Percentiles rank a stretch among this genome's conserved stretches.
These are phyloP conservation scores for Hormaphis cornu DNA, from an alignment of 1,140 invertebrate genomes.

Conservation along the genomic window DNA sequence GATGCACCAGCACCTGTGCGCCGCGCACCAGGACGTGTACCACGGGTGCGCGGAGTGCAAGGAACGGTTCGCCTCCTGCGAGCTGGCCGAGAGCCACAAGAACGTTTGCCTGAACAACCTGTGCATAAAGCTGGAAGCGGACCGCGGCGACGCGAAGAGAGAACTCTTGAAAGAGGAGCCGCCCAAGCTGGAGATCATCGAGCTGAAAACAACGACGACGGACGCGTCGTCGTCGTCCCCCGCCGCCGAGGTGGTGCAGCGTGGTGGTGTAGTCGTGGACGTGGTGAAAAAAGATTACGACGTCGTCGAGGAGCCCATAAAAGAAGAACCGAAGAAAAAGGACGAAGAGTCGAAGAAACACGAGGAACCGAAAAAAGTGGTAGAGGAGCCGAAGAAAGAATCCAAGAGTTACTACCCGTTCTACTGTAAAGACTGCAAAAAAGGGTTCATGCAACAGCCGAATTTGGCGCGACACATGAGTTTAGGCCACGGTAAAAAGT, in stretches of 20 bases:
- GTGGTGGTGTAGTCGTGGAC: too few species aligned
- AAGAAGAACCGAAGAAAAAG: neutral
- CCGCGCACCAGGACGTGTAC: conserved; percentile 34
- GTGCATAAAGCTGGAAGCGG: conserved; percentile 24
- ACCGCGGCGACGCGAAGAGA: neutral
- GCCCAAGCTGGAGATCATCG: conserved; percentile 8
- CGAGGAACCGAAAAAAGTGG: neutral
- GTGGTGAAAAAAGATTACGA: neutral
- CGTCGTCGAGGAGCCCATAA: neutral
- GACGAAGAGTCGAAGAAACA: neutral
- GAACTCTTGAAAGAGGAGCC: neutral
- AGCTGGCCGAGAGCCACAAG: conserved; percentile 32
- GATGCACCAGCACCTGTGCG: conserved; percentile 37
- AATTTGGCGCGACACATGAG: conserved; percentile 27
- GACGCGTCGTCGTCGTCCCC: too few species aligned
- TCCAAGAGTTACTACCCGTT: conserved; percentile 1
- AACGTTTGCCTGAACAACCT: conserved; percentile 29
- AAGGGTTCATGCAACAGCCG: conserved; percentile 26
- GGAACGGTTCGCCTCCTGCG: conserved; percentile 35
- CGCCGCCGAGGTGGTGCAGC: too few species aligned
- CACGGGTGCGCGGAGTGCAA: conserved; percentile 37
- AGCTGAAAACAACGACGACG: neutral
- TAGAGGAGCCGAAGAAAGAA: neutral
- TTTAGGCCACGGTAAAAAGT: conserved; percentile 25
- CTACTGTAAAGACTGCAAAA: conserved; percentile 18